Evolutionary conservation across 2,888 invertebrate species (phyloP).

Genomic region (Aspidiotus destructor): DNA sequence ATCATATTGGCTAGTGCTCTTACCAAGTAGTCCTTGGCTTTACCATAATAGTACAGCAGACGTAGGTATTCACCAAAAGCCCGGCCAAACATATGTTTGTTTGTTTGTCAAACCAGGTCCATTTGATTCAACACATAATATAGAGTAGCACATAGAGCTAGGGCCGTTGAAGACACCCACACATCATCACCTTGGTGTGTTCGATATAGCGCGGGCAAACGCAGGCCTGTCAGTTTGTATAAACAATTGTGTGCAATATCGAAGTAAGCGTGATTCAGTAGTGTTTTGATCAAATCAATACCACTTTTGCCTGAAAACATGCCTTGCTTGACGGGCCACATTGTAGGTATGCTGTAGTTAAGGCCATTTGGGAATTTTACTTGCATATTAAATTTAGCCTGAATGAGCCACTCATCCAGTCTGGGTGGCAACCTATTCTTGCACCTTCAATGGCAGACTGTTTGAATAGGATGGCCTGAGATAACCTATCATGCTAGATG

Average conservation of each 20-base stretch:
- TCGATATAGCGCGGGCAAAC: neutral
- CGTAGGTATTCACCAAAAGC: neutral
- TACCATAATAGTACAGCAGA: neutral
- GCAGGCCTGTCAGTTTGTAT: neutral
- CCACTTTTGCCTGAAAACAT: neutral
- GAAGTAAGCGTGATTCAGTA: neutral
- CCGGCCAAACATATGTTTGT: neutral
- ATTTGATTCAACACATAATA: neutral
- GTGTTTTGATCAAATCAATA: neutral
- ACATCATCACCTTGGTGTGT: neutral
- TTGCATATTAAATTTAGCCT: neutral
- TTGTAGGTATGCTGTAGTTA: neutral
- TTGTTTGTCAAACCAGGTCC: neutral
- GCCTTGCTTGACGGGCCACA: neutral
- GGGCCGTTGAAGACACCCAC: neutral
- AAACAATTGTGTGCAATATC: neutral
- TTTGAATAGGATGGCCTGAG: too few relatives aligned
- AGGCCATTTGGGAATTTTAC: neutral
- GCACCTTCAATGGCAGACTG: too few relatives aligned
- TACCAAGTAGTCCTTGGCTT: neutral
- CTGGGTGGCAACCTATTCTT: slow-evolving; percentile 1
- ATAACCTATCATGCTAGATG: too few relatives aligned
- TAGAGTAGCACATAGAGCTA: neutral
- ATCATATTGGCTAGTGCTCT: neutral
- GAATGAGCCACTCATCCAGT: neutral